Conservation (phyloP, 2,797 vertebrate genomes). For the Periparus ater region DNA sequence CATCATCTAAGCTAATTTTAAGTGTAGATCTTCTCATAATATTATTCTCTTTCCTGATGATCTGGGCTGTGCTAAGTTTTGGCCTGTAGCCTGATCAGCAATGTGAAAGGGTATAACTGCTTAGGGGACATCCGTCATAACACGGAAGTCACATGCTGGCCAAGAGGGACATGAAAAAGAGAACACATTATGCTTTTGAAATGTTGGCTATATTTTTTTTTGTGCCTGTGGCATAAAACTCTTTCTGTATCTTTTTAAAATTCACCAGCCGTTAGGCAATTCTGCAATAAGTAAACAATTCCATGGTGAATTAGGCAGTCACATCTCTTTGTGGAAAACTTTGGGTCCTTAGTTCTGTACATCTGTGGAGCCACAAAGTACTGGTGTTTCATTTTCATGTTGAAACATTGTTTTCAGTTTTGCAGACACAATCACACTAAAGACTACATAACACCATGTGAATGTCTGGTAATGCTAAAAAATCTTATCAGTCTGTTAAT, state of each 20-base stretch:
- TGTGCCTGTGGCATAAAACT: not conserved
- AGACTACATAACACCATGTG: not conserved
- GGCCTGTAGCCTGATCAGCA: conserved; percentile 22
- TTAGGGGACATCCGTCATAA: conserved; percentile 36
- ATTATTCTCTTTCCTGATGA: not conserved
- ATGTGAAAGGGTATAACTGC: conserved; percentile 14
- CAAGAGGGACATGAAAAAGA: conserved; percentile 31
- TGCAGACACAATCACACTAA: not conserved
- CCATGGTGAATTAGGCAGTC: conserved; percentile 40
- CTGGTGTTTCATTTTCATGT: not conserved
- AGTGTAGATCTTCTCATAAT: not conserved
- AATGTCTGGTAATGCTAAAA: not conserved
- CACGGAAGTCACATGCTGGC: not conserved
- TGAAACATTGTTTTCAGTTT: not conserved
- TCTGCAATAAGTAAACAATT: conserved; percentile 50
- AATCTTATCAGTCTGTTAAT: not conserved
- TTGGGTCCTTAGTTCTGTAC: not conserved
- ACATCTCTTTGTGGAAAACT: conserved; percentile 25
- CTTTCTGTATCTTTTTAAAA: not conserved
- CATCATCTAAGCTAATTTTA: not conserved
- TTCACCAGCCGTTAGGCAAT: conserved; percentile 4
- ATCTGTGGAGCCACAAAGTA: not conserved
- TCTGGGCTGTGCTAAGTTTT: conserved; percentile 1
- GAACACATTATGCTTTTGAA: conserved; percentile 22
- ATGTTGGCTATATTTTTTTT: conserved; percentile 10